A percentile compares a stretch with the other conserved stretches of the same genome.
These are phyloP conservation scores for Xenentodon cancila DNA, from an alignment of 2,797 vertebrate species.

Conservation along the genomic window DNA sequence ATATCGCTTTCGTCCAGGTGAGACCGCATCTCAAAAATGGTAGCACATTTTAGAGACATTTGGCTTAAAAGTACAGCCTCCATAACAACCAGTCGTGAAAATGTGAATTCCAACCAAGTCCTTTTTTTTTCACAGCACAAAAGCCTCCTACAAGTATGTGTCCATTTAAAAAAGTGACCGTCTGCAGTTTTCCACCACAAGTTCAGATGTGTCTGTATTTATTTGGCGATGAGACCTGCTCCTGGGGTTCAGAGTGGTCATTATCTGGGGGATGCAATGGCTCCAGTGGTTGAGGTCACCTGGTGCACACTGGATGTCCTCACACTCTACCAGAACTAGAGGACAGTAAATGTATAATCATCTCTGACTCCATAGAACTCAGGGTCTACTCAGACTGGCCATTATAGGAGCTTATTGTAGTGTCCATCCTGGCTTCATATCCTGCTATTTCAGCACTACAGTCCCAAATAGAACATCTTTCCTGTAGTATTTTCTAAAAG, in stretches of 20 bases:
- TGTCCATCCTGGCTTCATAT: conserved; percentile 57
- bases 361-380: conserved; percentile 65
- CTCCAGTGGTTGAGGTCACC: conserved; percentile 77
- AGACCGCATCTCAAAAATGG: conserved; percentile 23
- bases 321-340: conserved; percentile 58
- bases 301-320: conserved; percentile 62
- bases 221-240: conserved; percentile 69
- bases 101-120: conserved; percentile 36
- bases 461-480: conserved; percentile 50
- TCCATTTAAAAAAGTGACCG: conserved; percentile 72
- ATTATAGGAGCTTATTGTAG: conserved; percentile 69
- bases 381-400: conserved; percentile 56
- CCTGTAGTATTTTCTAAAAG: conserved; percentile 41
- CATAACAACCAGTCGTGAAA: conserved; percentile 51
- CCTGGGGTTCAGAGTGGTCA: conserved; percentile 75
- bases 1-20: conserved; percentile 28
- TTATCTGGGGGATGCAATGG: conserved; percentile 77
- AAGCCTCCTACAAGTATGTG: conserved; percentile 56
- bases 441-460: conserved; percentile 60
- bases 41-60: conserved; percentile 40
- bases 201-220: conserved; percentile 71
- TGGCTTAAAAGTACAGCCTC: conserved; percentile 43
- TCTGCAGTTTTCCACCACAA: conserved; percentile 49
- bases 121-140: conserved; percentile 45
- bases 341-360: conserved; percentile 81